Base-by-base conservation (phyloP, 2,888 invertebrate species). In the Stegana nigrithorax region DNA sequence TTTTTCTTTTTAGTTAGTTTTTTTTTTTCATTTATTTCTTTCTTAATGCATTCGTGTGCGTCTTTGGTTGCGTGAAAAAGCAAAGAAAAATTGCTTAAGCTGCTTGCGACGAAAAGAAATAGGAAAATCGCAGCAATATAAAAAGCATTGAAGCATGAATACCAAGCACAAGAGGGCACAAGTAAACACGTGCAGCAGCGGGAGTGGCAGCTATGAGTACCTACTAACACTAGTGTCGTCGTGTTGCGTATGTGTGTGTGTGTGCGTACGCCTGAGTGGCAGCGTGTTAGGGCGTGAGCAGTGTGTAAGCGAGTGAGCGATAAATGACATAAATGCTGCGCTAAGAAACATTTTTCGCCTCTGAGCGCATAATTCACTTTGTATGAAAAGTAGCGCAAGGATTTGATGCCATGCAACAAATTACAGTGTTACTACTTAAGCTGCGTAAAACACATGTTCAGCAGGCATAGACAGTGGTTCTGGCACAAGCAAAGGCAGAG, bases 331-430 rank as follows among this genome's bases (percentile, higher is more conserved):
- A 60, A 59, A 36, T 53, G 44, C 53, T 55, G 32, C 29, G 55
- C 64, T 64, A 64, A 53, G 63, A 69, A 69, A 70, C 68, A 70
- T 67, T 65, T 71, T 66, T 67, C 57, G 62, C 67, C 73, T 69
- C 71, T 64, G 63, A 67, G 65, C 67, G 64, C 66, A 71, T 73
- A 70, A 71, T 72, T 71, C 65, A 76, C 77, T 75, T 73, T 77
- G 69, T 67, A 61, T 65, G 44, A 66, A 75, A 72, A 67, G 72
- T 71, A 72, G 73, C 67, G 66, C 78, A 75, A 75, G 78, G 76
- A 75, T 78, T 78, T 71, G 69, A 64, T 60, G 69, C 66, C 67
- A 67, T 62, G 67, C 67, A 69, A 68, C 68, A 68, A 68, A 69
- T 71, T 67, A 66, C 69, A 59, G 64, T 67, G 65, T 60, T 66